Evolutionary conservation across 2,797 vertebrate species (phyloP), one percentile per base, ranked within the genome.

Genomic region (Chaetodon trifasciatus): DNA sequence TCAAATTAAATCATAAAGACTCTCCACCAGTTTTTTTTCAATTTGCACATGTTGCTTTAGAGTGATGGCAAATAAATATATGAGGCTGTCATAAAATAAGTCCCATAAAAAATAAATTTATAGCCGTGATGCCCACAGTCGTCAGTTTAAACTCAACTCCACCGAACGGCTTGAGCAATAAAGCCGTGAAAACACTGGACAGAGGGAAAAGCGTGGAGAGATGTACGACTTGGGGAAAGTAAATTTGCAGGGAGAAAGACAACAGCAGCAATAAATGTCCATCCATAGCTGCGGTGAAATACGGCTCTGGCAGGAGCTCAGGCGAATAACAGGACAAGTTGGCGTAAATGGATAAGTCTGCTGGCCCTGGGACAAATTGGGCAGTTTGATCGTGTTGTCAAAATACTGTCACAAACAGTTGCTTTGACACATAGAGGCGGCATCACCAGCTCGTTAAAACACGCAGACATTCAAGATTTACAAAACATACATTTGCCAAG

Each of bases 261-360:
- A 89, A 77, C 70, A 49, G 63, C 55, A 55, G 81, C 57, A 82
- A 89, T 82, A 90, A 90, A 91, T 73, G 87, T 88, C 84, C 79
- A 55, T 77, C 88, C 16, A 44, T 49, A 8, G 23, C 79, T 21
- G 64, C 35, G 11, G 80, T 81, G 86, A 92, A 90, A 87, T 85
- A 81, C 46, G 40, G 23, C 66, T 76, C 58, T 79, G 75, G 82
- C 79, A 50, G 70, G 57, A 71, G 68, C 74, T 77, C 46, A n/a
- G 74, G 50, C 66, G 8, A 73, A 85, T 74, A 70, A 63, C 80
- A 50, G 60, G 35, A 55, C 74, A 78, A 78, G 78, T 73, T 83
- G 57, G 63, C 23, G 23, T 86, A 81, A 89, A 88, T 74, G 21
- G 57, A 74, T 70, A 90, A 72, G 64, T 75, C 70, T 82, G 63